A percentile compares a stretch with the other conserved stretches of the same genome.
Conservation (phyloP, 2,888 invertebrate species). For the Limenitis arthemis region DNA sequence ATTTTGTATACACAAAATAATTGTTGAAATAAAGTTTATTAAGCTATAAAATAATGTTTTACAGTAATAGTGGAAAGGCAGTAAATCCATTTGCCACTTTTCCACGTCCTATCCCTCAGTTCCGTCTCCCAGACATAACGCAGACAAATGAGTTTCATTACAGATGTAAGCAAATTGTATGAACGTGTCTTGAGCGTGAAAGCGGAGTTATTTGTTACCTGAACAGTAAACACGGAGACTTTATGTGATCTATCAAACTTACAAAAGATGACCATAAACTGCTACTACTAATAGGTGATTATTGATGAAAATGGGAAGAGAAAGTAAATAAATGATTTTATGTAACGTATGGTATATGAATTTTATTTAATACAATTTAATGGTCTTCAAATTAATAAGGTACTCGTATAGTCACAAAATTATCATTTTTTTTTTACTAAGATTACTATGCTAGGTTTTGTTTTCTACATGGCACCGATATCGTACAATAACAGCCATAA, state of each 20-base stretch:
- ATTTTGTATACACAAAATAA: too few relatives aligned
- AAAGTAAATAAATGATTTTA: not conserved
- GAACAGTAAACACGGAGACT: conserved; percentile 10
- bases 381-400: too few relatives aligned
- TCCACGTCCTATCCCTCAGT: conserved; percentile 5
- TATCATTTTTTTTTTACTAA: too few relatives aligned
- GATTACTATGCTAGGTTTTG: too few relatives aligned
- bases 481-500: too few relatives aligned
- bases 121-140: conserved; percentile 34
- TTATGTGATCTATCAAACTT: conserved; percentile 13
- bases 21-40: too few relatives aligned
- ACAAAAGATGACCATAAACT: conserved; percentile 10
- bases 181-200: conserved; percentile 36
- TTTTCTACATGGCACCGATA: too few relatives aligned
- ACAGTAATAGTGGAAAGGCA: not conserved
- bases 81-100: conserved; percentile 2
- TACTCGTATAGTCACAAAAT: too few relatives aligned
- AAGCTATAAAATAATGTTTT: not conserved
- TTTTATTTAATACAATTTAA: too few relatives aligned
- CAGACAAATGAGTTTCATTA: conserved; percentile 50
- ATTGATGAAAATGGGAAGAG: not conserved
- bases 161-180: conserved; percentile 58
- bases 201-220: conserved; percentile 34
- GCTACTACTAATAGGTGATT: conserved; percentile 3
- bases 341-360: not conserved